Base-by-base conservation (phyloP, 1,140 invertebrate genomes). In the Agrypnia vestita region DNA sequence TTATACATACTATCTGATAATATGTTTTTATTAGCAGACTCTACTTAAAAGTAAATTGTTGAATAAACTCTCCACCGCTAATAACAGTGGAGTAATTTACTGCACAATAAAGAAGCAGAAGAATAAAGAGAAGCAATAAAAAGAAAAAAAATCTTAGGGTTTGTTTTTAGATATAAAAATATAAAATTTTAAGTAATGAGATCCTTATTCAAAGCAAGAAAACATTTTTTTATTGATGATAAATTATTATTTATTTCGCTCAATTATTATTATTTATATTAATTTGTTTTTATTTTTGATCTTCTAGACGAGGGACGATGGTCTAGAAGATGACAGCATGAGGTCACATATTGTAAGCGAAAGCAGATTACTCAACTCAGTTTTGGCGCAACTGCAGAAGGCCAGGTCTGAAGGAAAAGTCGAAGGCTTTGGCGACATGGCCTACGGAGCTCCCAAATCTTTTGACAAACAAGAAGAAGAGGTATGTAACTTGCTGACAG, bases 371-470 rank as follows among this genome's bases (percentile, higher is more conserved):
- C 13, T 64, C 19, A 64, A 64, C 25, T 25, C 61, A 21, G 61
- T 64, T 12, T 13, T 64, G 13, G 35, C 35, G 21, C 25, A 64
- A 25, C 10, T 64, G 61, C 61, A 64, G 61, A 64, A 25, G 35
- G 61, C 61, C 11, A 25, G 61, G 35, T 3, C 19, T 7, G 35
- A 64, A 0, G 61, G 25, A 59, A 10, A 59, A 59, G 8, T 21
- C 11, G 17, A 19, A 21, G 15, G 15, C 17, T 10, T 21, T 59
- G 15, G 21, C 21, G 55, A 59, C 11, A 59, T 12, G 9, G 55
- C 17, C 12, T 59, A 59, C 15, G 55, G 15, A 8, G 9, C 15
- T 21, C 15, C 21, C 6, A 35, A 35, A 35, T 6, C 25, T 35
- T 35, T 35, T 35, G 25, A 35, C n/a, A 59, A 21, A 59, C 55